Evolutionary conservation across 2,888 invertebrate species (phyloP), one percentile per base, ranked within the genome.

Genomic region (Plebejus melissa): DNA sequence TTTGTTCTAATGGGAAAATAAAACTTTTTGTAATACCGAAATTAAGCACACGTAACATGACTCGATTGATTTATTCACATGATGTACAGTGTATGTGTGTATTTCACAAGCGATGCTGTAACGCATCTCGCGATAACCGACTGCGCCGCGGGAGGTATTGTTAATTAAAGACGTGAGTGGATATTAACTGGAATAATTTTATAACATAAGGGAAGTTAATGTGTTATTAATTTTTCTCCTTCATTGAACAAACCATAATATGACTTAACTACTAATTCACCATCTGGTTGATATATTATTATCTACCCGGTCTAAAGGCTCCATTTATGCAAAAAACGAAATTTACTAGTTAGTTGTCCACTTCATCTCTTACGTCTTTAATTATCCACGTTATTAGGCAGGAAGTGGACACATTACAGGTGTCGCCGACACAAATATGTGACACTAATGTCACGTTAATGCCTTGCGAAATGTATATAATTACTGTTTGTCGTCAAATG

Each of bases 1-100:
- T 4, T 5, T 4, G 16, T 36, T 74, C 46, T 74, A 69, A 69
- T 36, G 69, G 69, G 32, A 75, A 75, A 75, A 75, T 74, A 74
- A 74, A 50, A 58, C 60, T 65, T 74, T 74, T 74, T 74, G 74
- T 13, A 74, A 74, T 4, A 16, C 41, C 41, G 38, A 69, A 38
- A 70, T n/a, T 22, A n/a, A 5, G 41, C 16, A 32, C 65, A 65
- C 65, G 65, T 36, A 65, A 32, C 65, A 65, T 32, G 32, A 11
- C 13, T 32, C 65, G 65, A 65, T 65, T 65, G 32, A 65, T 65
- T 65, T 32, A 65, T 65, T 65, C 32, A 28, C 22, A 22, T 60
- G 58, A 60, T 65, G 32, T 65, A 16, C 32, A 4, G 65, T 65
- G 32, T 32, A 65, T 13, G 28, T n/a, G 4, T 13, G 28, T 65